A percentile compares a stretch with the other conserved stretches of the same genome.
These are phyloP conservation scores for Cossypha polioptera DNA, from an alignment of 2,797 vertebrate genomes.

Conservation along the genomic window DNA sequence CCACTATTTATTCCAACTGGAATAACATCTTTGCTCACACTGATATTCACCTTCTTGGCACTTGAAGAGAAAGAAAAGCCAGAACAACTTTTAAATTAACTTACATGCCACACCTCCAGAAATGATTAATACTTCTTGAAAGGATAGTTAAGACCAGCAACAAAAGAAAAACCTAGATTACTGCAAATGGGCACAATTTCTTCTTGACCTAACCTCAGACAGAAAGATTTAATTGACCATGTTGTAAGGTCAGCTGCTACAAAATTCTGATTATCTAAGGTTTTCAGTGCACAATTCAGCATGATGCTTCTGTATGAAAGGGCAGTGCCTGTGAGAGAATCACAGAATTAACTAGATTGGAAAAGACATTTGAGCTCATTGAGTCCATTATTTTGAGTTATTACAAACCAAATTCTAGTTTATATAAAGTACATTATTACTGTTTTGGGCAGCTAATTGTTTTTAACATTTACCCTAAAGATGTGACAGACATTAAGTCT, in stretches of 20 bases:
- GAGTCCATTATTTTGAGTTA: background rate
- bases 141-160: background rate
- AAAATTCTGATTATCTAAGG: background rate
- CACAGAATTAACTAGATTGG: background rate
- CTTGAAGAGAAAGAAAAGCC: background rate
- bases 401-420: background rate
- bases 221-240: background rate
- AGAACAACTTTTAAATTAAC: background rate
- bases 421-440: background rate
- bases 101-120: background rate
- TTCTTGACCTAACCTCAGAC: background rate
- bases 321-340: background rate
- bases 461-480: background rate
- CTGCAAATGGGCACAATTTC: background rate
- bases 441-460: background rate
- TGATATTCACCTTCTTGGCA: background rate
- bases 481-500: background rate
- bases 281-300: background rate
- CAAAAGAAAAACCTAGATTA: background rate
- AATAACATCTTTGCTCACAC: background rate
- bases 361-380: background rate
- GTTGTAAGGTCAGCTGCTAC: background rate
- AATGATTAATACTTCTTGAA: background rate
- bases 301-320: background rate
- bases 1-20: background rate